These are phyloP conservation scores for Thymelicus lineola DNA, from an alignment of 2,888 invertebrate genomes.

Conservation along the genomic window DNA sequence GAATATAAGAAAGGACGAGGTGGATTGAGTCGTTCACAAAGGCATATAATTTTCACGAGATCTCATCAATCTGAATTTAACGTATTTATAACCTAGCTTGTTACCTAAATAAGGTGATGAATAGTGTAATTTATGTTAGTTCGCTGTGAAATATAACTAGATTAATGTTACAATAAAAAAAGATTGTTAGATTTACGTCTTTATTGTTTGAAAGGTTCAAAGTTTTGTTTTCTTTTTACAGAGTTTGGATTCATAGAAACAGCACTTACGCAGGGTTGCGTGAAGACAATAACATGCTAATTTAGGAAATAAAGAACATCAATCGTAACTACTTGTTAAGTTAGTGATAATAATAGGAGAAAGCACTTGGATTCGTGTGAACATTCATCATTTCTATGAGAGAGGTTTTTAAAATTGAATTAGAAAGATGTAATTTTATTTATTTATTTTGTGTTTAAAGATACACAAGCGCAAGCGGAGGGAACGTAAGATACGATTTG, in stretches of 20 bases:
- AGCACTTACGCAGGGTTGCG: background rate
- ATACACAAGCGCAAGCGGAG: no score
- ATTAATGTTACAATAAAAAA: background rate
- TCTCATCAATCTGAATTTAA: constrained; percentile 47
- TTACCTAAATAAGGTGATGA: constrained; percentile 34
- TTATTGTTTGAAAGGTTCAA: background rate
- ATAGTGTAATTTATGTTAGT: constrained; percentile 28
- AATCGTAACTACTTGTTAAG: background rate
- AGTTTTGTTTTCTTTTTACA: background rate
- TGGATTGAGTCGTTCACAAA: constrained; percentile 47
- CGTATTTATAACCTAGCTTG: constrained; percentile 31
- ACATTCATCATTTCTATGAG: background rate
- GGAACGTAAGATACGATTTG: background rate
- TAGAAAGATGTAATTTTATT: background rate
- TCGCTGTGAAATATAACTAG: constrained; percentile 22
- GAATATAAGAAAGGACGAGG: constrained; percentile 49
- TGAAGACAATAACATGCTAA: background rate
- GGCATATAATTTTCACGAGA: constrained; percentile 52
- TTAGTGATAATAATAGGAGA: background rate
- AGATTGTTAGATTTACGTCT: background rate
- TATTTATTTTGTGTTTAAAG: no score
- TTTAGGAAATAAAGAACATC: background rate
- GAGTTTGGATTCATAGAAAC: constrained; percentile 1
- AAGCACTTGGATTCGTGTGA: background rate
- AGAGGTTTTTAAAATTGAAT: background rate